Evolutionary conservation across 1,140 invertebrate genomes (phyloP), one percentile per base, ranked within the genome.

Genomic region (Calosoma granatense): DNA sequence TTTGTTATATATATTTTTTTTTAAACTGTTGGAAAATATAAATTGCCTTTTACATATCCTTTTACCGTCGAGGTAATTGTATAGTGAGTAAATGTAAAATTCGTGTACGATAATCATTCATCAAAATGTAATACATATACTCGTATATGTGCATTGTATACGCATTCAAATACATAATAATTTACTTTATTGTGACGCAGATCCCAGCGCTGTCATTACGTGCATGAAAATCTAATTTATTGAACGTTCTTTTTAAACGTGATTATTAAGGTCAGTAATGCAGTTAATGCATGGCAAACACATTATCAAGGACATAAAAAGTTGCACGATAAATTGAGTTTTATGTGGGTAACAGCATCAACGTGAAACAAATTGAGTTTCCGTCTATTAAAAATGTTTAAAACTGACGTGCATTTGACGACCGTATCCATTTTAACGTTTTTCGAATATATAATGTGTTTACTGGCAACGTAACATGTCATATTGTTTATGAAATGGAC

Each of bases 91-190:
- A n/a, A n/a, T n/a, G n/a, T n/a, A n/a, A n/a, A n/a, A n/a, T n/a
- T n/a, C n/a, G n/a, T n/a, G n/a, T n/a, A n/a, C n/a, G n/a, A n/a
- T n/a, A n/a, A n/a, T n/a, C n/a, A n/a, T n/a, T n/a, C n/a, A n/a
- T n/a, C n/a, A n/a, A n/a, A n/a, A n/a, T n/a, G n/a, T n/a, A n/a
- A n/a, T n/a, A n/a, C n/a, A n/a, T n/a, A n/a, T n/a, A n/a, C n/a
- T n/a, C n/a, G n/a, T n/a, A n/a, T n/a, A n/a, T n/a, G n/a, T n/a
- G n/a, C n/a, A n/a, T n/a, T n/a, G n/a, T n/a, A n/a, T n/a, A n/a
- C n/a, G n/a, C n/a, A n/a, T n/a, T n/a, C 26, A 36, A 36, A 36
- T 36, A n/a, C 26, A 36, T 78, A 64, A 59, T 26, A 20, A 30
- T 22, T 60, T 51, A 47, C 6, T 47, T 36, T 47, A 17, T 47